Percentiles rank a stretch among this genome's conserved stretches.
Conservation (phyloP, 2,888 invertebrate genomes). For the Pomacea canaliculata region DNA sequence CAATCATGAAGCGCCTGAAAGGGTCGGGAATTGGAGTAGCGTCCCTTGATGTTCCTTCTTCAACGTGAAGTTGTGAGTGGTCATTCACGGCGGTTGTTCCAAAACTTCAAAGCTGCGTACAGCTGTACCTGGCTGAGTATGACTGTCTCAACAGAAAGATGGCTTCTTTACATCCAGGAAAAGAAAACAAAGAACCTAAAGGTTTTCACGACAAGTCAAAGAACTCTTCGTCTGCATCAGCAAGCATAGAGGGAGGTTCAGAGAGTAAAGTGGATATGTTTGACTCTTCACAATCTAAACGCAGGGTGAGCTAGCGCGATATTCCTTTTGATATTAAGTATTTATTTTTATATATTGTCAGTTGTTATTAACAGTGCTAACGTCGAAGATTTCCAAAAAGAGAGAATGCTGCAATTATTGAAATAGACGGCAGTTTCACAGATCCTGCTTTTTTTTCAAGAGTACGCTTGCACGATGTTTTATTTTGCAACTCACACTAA, state of each 20-base stretch:
- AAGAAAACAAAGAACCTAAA: slow-evolving; percentile 17
- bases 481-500: no score
- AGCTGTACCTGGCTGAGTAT: neutral
- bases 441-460: no score
- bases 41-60: neutral
- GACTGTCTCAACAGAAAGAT: slow-evolving; percentile 7
- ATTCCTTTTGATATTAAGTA: neutral
- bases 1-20: no score
- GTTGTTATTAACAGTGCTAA: no score
- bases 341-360: no score
- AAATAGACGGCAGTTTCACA: no score
- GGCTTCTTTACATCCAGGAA: slow-evolving; percentile 7
- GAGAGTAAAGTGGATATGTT: neutral
- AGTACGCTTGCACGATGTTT: no score
- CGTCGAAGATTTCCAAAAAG: no score
- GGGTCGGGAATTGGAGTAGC: no score
- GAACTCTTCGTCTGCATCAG: neutral
- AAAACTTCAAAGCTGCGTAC: slow-evolving; percentile 14
- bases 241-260: neutral
- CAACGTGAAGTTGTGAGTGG: slow-evolving; percentile 12
- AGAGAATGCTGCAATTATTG: no score
- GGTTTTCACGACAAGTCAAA: neutral
- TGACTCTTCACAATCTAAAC: no score
- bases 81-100: slow-evolving; percentile 20
- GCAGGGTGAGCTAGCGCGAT: no score